Percentiles rank a stretch among this genome's conserved stretches.
These are phyloP conservation scores for Drosophila putrida DNA, from an alignment of 2,888 invertebrate genomes.

Conservation along the genomic window DNA sequence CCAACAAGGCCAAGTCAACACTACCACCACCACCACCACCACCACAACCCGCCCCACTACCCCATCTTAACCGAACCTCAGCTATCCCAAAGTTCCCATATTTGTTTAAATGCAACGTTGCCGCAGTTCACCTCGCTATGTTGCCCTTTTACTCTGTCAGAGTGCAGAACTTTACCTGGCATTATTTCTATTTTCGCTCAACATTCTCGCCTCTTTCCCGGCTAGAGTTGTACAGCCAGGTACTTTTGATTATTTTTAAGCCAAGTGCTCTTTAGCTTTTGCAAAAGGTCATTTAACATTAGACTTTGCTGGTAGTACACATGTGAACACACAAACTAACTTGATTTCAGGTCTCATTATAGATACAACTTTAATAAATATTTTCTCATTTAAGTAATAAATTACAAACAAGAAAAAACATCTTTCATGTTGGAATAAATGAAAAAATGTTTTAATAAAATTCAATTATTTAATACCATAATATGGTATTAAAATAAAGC, in stretches of 20 bases:
- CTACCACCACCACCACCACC: constrained; percentile 29
- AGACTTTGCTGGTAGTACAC: no score
- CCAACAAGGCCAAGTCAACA: constrained; percentile 66
- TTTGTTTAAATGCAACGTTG: constrained; percentile 45
- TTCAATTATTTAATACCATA: no score
- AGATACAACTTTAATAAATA: no score
- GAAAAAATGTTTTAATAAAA: no score
- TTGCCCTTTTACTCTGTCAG: constrained; percentile 31
- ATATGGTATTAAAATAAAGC: no score
- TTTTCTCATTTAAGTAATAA: no score
- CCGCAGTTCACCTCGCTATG: constrained; percentile 36
- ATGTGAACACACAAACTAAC: no score
- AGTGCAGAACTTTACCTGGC: constrained; percentile 34
- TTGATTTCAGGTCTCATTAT: no score
- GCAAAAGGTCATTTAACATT: constrained; percentile 35
- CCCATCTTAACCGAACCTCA: neutral
- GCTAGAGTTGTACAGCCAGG: constrained; percentile 42
- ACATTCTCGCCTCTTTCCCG: constrained; percentile 18
- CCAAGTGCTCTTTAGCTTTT: constrained; percentile 1
- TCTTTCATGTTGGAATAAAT: no score
- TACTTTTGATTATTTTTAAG: constrained; percentile 50
- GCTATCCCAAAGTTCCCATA: constrained; percentile 36
- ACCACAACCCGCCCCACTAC: neutral
- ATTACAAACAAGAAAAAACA: no score
- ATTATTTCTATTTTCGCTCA: constrained; percentile 61